Base-by-base conservation (phyloP, 2,113 vertebrate genomes). In the Ctenodactylus gundi region DNA sequence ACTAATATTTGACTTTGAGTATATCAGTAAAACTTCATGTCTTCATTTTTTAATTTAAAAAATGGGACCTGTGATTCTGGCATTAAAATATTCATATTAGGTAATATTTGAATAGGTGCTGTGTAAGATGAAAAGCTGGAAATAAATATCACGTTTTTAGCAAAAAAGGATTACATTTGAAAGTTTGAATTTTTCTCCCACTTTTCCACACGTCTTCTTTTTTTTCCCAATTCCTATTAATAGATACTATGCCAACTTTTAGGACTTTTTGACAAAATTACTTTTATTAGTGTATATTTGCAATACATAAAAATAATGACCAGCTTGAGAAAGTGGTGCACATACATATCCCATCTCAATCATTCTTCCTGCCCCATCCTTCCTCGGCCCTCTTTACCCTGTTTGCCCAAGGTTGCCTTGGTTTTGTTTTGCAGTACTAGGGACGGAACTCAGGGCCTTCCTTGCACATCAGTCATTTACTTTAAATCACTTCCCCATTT, bases 21-120 rank as follows among this genome's bases (percentile, higher is more conserved):
- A 80, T 81, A 29, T 85, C 49, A 67, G 31, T 81, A 57, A 88
- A 76, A 44, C 1, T 6, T 80, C 41, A 18, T 34, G 14, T 5
- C 18, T 77, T 58, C 62, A 34, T 78, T 81, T 93, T 83, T 78
- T 53, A 91, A 64, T 78, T 85, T 89, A 58, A 64, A 70, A 87
- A 88, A 93, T 62, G 72, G 36, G 73, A n/a, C 36, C 51, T 60
- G 17, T 80, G 72, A 41, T 70, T 93, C 41, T 82, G 55, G 53
- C 21, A 68, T 93, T 73, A 31, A 75, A 57, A 4, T 90, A 80
- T 5, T 58, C 62, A 82, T 29, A 65, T 60, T 67, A 68, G 39
- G 44, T 49, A 58, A 85, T 11, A 11, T 7, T 31, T 44, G 25
- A 46, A 6, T 49, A 31, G 6, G 34, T 62, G 20, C 27, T 67